Percentiles rank a stretch among this genome's conserved stretches.
These are phyloP conservation scores for Mobula birostris DNA, from an alignment of 2,113 vertebrate species.

Conservation along the genomic window DNA sequence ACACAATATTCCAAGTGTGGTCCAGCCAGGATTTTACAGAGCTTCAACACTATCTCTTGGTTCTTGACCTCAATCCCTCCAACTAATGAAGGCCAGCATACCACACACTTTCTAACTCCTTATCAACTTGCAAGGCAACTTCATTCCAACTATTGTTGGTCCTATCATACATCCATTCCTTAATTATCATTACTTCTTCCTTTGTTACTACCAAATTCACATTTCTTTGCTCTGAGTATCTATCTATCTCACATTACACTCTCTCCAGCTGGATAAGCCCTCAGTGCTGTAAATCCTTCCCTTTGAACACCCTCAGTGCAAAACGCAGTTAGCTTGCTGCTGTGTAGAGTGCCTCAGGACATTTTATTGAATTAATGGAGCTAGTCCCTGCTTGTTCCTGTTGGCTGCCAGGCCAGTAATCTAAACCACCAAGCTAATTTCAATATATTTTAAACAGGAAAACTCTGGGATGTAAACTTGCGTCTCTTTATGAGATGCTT, in stretches of 20 bases:
- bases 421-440: neutral
- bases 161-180: neutral
- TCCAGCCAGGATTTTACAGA: too few species aligned
- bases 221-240: neutral
- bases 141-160: neutral
- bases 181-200: neutral
- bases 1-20: too few species aligned
- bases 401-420: neutral
- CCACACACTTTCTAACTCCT: too few species aligned
- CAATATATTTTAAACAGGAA: neutral
- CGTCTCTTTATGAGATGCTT: neutral
- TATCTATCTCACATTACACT: neutral
- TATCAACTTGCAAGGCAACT: neutral
- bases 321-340: too few species aligned
- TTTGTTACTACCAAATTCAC: neutral
- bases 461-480: neutral
- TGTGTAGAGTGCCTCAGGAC: too few species aligned
- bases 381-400: neutral
- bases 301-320: neutral
- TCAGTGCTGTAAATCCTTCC: neutral
- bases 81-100: too few species aligned
- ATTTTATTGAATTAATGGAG: neutral
- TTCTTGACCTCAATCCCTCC: too few species aligned
- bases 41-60: too few species aligned
- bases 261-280: neutral